Evolutionary conservation across 1,140 invertebrate genomes (phyloP).

Genomic region (Saxidomus purpurata): DNA sequence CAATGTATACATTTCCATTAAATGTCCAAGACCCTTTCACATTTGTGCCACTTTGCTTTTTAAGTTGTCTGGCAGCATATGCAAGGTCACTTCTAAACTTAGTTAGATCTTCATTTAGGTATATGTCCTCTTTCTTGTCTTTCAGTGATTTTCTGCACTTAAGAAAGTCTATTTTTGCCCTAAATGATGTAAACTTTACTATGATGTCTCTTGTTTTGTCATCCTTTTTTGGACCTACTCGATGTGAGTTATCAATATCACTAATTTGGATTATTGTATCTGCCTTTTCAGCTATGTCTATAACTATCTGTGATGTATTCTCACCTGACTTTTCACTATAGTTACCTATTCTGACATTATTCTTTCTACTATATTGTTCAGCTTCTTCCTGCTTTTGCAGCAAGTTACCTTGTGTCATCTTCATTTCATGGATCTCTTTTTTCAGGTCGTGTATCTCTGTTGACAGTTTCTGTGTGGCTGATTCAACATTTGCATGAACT

Average conservation of each 20-base stretch:
- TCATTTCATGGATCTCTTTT: not conserved
- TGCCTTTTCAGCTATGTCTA: not conserved
- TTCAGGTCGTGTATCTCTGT: not conserved
- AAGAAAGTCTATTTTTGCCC: not conserved
- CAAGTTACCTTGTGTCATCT: not conserved
- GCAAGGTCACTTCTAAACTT: constrained; percentile 1
- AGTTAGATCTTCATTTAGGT: constrained; percentile 13
- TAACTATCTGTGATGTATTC: not conserved
- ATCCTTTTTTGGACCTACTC: not conserved
- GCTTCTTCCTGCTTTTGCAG: not conserved
- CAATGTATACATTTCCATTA: not conserved
- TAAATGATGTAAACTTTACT: not conserved
- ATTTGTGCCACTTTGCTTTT: not conserved
- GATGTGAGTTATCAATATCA: not conserved
- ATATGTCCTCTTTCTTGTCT: not conserved
- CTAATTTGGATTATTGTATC: not conserved
- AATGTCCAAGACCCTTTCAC: not conserved
- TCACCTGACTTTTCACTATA: not conserved
- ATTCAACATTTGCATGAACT: not conserved
- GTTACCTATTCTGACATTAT: not conserved
- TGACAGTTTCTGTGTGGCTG: not conserved
- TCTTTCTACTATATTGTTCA: not conserved
- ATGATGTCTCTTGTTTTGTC: not conserved
- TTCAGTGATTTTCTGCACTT: not conserved
- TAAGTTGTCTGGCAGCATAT: not conserved